Evolutionary conservation across 2,888 invertebrate species (phyloP), one percentile per base, ranked within the genome.

Genomic region (Drosophila ezoana): DNA sequence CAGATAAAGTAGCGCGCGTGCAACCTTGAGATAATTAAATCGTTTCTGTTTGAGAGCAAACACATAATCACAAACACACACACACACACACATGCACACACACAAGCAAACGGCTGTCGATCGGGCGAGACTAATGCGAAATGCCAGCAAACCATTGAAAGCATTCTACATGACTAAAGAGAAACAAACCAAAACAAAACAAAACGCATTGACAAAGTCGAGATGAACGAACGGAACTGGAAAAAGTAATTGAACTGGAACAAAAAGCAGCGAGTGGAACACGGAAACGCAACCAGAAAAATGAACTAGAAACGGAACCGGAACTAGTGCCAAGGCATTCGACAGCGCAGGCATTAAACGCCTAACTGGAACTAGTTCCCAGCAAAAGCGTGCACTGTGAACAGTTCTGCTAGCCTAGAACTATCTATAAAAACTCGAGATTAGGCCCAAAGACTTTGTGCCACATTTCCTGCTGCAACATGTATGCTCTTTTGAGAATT

Each of bases 11-110:
- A 70, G 81, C 81, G 81, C 87, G 87, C 86, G 86, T 86, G 87
- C 69, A 81, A 85, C 86, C 86, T 86, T 86, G 86, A 85, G 78
- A 87, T 86, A 81, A 85, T 85, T 83, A 80, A 81, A 87, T 81
- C 81, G 89, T 70, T 77, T 71, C 67, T 72, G 74, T 86, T 86
- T 75, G 80, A 64, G 71, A 75, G 69, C 80, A 77, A 71, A 59
- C 82, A 76, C 69, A 83, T 48, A 59, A 59, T 49, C 52, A 48
- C 40, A 61, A 48, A 63, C 48, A 64, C 1, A 54, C 9, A 67
- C 11, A 52, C 3, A 44, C 14, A 23, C 11, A 67, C 35, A 57
- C 47, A 65, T 38, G 49, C 9, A 47, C 6, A 47, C 43, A 61
- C 47, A 47, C 38, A 51, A 38, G 41, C 28, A 49, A 40, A 43